A percentile compares a stretch with the other conserved stretches of the same genome.
These are phyloP conservation scores for Druceiella hillmani DNA, from an alignment of 2,888 invertebrate genomes.

Conservation along the genomic window DNA sequence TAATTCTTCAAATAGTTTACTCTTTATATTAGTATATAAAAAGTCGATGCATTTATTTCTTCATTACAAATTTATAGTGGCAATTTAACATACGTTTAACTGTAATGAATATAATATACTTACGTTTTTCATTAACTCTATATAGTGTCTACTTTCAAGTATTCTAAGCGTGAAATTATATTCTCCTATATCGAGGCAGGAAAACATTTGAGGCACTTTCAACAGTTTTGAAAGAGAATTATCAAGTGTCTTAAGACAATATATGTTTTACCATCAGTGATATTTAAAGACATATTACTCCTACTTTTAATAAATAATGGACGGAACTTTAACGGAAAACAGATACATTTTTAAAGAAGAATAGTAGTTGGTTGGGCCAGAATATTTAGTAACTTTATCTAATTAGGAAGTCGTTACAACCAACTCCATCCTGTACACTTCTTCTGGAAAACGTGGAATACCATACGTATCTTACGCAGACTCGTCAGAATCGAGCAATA, in stretches of 20 bases:
- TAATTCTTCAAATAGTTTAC: too few species aligned
- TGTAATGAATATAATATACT: too few species aligned
- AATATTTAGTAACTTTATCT: neutral
- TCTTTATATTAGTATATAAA: neutral
- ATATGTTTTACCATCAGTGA: neutral
- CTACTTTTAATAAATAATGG: neutral
- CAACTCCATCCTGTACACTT: neutral
- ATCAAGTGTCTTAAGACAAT: neutral
- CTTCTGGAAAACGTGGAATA: neutral
- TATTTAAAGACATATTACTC: conserved; percentile 1
- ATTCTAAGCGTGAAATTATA: too few species aligned
- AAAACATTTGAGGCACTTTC: too few species aligned
- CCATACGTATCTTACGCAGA: conserved; percentile 1
- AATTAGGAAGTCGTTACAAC: neutral
- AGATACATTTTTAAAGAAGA: neutral
- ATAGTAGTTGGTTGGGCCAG: neutral
- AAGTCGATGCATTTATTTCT: neutral
- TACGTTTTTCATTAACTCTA: too few species aligned
- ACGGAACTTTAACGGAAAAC: neutral
- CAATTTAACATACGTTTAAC: too few species aligned
- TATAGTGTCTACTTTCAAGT: too few species aligned
- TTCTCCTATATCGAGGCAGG: too few species aligned
- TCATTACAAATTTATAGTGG: conserved; percentile 1
- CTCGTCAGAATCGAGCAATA: neutral
- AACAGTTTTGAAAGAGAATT: neutral